Base-by-base conservation (phyloP, 1,140 invertebrate genomes). In the Hycleus phaleratus region DNA sequence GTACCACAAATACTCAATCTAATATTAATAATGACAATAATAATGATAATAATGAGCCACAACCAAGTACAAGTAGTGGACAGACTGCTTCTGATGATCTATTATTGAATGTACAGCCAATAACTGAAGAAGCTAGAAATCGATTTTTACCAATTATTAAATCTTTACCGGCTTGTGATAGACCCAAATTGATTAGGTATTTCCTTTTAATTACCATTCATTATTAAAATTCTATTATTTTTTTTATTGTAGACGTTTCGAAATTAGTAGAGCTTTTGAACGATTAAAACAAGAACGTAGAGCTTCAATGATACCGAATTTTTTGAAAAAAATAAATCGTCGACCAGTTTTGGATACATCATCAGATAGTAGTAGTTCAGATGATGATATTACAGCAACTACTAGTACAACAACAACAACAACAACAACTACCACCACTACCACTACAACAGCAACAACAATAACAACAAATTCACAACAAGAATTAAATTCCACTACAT, bases 361-460 rank as follows among this genome's bases (percentile, higher is more conserved):
- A 8, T 68, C 68, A 8, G 68, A 70, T 38, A 69, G 62, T 43
- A 68, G 63, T 46, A 68, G 66, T 51, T 68, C 68, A 2, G 68
- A 70, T 12, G 68, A 71, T 7, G 70, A 70, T 7, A n/a, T 10
- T 39, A 39, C 38, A 10, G 1, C 6, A 1, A 10, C 38, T 39
- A 10, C 2, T 39, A 39, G 2, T 2, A 39, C 38, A 7, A 10
- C 6, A 7, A 10, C 6, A 39, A 39, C 38, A 39, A 39, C 38
- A 0, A 12, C 12, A 1, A 12, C 12, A 0, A 12, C 12, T 1
- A 12, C 12, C 12, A 12, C 18, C 18, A 18, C 18, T 1, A 18
- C 18, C 18, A 18, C 18, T 2, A 32, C 32, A 3, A 18, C 18
- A 18, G 1, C 32, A 32, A 3, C 32, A 32, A 32, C 32, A 32